A percentile compares a stretch with the other conserved stretches of the same genome.
These are phyloP conservation scores for Platysteira castanea DNA, from an alignment of 2,113 vertebrate species.

Conservation along the genomic window DNA sequence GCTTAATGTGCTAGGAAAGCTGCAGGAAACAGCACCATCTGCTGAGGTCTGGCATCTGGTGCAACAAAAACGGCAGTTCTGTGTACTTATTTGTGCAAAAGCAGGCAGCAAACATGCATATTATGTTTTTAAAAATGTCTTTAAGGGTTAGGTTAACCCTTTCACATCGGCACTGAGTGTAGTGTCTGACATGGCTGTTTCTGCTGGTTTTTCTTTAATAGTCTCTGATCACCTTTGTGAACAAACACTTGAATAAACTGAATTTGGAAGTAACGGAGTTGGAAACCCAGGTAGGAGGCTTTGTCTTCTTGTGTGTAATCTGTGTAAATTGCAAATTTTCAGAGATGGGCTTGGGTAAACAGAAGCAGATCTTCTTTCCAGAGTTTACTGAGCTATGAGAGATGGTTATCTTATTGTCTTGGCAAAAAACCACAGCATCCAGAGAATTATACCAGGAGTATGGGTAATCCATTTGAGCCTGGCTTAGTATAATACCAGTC, in stretches of 20 bases:
- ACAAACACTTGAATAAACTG: slow-evolving; percentile 87
- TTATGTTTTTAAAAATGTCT: background rate
- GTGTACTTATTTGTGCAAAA: background rate
- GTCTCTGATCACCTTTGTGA: slow-evolving; percentile 88
- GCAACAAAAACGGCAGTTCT: background rate
- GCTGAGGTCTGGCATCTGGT: background rate
- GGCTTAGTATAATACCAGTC: background rate
- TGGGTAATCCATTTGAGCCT: background rate
- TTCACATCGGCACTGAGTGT: background rate
- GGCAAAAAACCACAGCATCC: background rate
- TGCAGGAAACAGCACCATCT: slow-evolving; percentile 43
- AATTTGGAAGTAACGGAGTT: slow-evolving; percentile 86
- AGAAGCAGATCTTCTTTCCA: background rate
- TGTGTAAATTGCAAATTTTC: background rate
- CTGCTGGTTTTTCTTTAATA: background rate
- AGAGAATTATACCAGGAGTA: background rate
- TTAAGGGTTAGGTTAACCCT: background rate
- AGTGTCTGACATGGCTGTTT: background rate
- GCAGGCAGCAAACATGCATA: background rate
- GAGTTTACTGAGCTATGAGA: background rate
- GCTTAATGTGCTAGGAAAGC: background rate
- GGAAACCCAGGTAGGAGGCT: slow-evolving; percentile 79
- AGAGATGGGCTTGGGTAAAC: background rate
- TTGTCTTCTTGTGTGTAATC: background rate
- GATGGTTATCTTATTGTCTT: background rate